These are phyloP conservation scores for Bolinopsis microptera DNA, from an alignment of 37 sponge, comb jelly and placozoan species.

Conservation along the genomic window DNA sequence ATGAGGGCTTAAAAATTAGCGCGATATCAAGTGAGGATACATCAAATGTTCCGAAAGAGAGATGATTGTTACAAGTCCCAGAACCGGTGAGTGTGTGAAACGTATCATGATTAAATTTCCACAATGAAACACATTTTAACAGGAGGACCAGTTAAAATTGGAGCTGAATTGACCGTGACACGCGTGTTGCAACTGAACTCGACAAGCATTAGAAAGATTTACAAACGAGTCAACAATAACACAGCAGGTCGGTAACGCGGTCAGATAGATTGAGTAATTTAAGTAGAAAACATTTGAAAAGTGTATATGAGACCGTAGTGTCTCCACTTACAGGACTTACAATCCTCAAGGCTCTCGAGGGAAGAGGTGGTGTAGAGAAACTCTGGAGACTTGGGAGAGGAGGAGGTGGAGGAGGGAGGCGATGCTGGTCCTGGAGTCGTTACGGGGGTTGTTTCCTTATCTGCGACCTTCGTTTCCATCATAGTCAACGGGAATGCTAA, in stretches of 20 bases:
- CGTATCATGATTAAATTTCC: neutral
- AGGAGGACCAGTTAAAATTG: neutral
- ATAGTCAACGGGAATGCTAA: neutral
- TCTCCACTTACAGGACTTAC: constrained; percentile 18
- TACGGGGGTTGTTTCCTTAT: neutral
- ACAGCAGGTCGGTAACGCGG: neutral
- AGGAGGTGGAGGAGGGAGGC: constrained; percentile 12
- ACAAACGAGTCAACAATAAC: neutral
- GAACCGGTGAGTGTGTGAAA: neutral
- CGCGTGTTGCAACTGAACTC: neutral
- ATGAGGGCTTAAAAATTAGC: neutral
- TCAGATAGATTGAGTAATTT: neutral
- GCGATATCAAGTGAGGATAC: neutral
- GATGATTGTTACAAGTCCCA: too few relatives aligned
- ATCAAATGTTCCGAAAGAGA: too few relatives aligned
- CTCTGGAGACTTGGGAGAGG: constrained; percentile 52
- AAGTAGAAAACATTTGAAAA: neutral
- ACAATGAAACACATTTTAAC: neutral
- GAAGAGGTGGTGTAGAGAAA: constrained; percentile 7
- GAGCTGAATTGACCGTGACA: neutral
- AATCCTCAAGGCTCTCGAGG: neutral
- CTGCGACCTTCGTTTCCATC: constrained; percentile 17
- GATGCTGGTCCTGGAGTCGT: constrained; percentile 4
- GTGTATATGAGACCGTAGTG: neutral
- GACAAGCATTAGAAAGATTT: neutral